Percentiles rank a stretch among this genome's conserved stretches.
These are phyloP conservation scores for Parazoanthus atlanticus DNA, from an alignment of 92 coral and sea anemone species.

Conservation along the genomic window DNA sequence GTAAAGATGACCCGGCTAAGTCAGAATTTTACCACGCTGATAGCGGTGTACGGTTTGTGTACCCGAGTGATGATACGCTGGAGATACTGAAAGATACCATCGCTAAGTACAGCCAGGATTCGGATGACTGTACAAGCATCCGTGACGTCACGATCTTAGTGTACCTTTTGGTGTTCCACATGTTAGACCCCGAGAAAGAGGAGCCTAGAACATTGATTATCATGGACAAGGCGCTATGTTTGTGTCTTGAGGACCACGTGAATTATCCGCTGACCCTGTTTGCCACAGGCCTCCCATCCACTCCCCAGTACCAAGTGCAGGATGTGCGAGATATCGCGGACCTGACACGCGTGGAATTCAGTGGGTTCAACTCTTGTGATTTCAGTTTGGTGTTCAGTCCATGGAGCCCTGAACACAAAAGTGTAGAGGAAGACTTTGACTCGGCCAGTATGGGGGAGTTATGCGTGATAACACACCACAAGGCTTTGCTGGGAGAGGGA, in stretches of 20 bases:
- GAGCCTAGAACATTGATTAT: slow-evolving; percentile 88
- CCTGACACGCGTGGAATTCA: slow-evolving; percentile 92
- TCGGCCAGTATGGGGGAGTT: slow-evolving; percentile 90
- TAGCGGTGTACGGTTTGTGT: slow-evolving; percentile 81
- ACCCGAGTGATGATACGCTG: slow-evolving; percentile 88
- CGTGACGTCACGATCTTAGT: slow-evolving; percentile 76
- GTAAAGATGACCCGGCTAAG: slow-evolving; percentile 56
- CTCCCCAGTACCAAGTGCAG: slow-evolving; percentile 84
- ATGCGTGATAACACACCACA: slow-evolving; percentile 78
- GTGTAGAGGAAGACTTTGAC: slow-evolving; percentile 71
- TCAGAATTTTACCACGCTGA: slow-evolving; percentile 67
- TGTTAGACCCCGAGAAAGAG: slow-evolving; percentile 58
- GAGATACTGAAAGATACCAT: slow-evolving; percentile 87
- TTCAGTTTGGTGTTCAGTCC: slow-evolving; percentile 83
- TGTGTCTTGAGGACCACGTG: slow-evolving; percentile 93
- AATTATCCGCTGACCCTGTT: slow-evolving; percentile 93
- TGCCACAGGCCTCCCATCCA: slow-evolving; percentile 96
- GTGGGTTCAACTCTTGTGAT: slow-evolving; percentile 91
- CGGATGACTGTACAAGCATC: slow-evolving; percentile 65
- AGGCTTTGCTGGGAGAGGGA: slow-evolving; percentile 38
- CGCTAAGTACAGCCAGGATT: slow-evolving; percentile 77
- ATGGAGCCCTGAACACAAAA: slow-evolving; percentile 57
- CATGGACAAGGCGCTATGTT: slow-evolving; percentile 83
- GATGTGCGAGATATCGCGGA: slow-evolving; percentile 84
- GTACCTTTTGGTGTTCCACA: slow-evolving; percentile 85